phyloP scores from a whole-genome alignment of 2,113 vertebrate genomes.

The Brachyhypopomus occidentalis region DNA sequence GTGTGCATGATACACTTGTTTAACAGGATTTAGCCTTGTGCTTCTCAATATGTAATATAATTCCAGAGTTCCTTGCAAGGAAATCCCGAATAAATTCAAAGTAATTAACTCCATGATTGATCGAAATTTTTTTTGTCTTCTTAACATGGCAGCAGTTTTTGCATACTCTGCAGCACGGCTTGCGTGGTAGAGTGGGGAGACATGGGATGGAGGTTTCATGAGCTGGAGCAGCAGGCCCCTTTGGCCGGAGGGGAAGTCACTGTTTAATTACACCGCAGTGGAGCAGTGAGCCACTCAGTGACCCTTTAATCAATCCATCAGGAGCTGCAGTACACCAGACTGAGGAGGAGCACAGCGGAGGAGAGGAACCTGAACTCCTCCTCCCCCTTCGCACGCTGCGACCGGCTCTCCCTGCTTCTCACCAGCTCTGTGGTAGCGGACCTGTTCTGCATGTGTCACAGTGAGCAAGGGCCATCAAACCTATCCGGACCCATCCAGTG shows the following conservation, averaged over 20 bases:
- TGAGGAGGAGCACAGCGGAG: not conserved
- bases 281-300: not conserved
- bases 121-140: conserved; percentile 40
- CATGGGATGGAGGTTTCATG: not conserved
- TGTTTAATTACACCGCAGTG: conserved; percentile 50
- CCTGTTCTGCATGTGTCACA: not conserved
- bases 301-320: conserved; percentile 47
- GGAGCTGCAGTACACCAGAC: not conserved
- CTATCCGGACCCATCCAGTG: too few species aligned
- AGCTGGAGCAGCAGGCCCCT: conserved; percentile 25
- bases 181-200: not conserved
- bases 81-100: conserved; percentile 44
- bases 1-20: conserved; percentile 47
- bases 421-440: not conserved
- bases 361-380: not conserved
- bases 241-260: conserved; percentile 44
- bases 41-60: conserved; percentile 28
- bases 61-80: conserved; percentile 9
- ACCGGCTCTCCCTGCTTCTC: not conserved
- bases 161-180: conserved; percentile 18
- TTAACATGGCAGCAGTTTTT: conserved; percentile 21
- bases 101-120: conserved; percentile 54
- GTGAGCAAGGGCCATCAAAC: not conserved
- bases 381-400: not conserved
- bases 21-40: conserved; percentile 34